Conservation (phyloP, 2,888 invertebrate species). For the Ashinkailepas kermadecensis region DNA sequence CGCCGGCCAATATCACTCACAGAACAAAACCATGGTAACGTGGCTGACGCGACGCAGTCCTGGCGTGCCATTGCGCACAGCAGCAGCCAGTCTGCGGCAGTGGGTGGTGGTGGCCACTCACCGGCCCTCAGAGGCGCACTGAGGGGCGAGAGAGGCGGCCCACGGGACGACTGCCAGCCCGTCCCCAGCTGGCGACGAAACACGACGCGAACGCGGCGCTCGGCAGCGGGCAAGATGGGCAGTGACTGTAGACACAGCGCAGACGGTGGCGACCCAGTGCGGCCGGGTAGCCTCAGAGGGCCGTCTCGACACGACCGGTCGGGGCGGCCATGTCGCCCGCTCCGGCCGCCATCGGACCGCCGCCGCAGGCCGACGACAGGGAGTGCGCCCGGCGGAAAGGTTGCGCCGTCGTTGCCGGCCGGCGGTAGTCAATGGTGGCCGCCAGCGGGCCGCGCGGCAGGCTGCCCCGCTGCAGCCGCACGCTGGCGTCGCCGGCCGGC, state of each 20-base stretch:
- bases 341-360: not conserved
- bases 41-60: not conserved
- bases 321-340: not conserved
- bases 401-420: not conserved
- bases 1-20: not conserved
- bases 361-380: not conserved
- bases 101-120: not conserved
- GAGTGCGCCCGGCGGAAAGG: not conserved
- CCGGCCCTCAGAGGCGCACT: not conserved
- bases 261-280: not conserved
- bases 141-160: conserved; percentile 3
- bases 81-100: not conserved
- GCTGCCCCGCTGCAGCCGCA: not conserved
- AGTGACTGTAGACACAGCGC: too few relatives aligned
- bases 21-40: not conserved
- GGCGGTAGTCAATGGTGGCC: not conserved
- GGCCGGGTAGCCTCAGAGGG: not conserved
- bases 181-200: too few relatives aligned
- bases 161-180: not conserved
- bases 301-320: not conserved
- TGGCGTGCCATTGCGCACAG: not conserved
- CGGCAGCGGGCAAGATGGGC: too few relatives aligned
- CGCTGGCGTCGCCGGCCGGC: not conserved
- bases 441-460: conserved; percentile 19
- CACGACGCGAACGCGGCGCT: too few relatives aligned